Conservation (phyloP, 2,113 vertebrate genomes). For the Eptesicus fuscus region DNA sequence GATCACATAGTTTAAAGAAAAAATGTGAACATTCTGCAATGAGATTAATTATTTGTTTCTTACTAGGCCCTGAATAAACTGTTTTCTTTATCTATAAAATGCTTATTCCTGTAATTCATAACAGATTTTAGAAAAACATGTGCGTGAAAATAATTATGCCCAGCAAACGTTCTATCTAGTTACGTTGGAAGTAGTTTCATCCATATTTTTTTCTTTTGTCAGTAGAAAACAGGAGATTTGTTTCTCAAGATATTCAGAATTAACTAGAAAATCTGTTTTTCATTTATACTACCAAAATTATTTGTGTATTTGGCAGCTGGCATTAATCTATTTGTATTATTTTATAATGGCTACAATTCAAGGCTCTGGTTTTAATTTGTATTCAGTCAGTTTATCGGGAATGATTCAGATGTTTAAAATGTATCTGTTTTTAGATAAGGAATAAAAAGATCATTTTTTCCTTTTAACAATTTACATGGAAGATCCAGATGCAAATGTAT, state of each 20-base stretch:
- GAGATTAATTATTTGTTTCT: slow-evolving; percentile 30
- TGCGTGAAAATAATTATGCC: background rate
- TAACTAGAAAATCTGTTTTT: slow-evolving; percentile 39
- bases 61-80: background rate
- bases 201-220: slow-evolving; percentile 20
- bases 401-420: slow-evolving; percentile 48
- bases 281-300: slow-evolving; percentile 32
- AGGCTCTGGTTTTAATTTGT: slow-evolving; percentile 6
- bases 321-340: slow-evolving; percentile 29
- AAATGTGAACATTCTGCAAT: background rate
- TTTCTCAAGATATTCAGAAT: slow-evolving; percentile 53
- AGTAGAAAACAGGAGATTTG: background rate
- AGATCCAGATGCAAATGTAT: slow-evolving; percentile 29
- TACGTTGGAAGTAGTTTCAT: background rate
- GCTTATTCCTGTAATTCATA: background rate
- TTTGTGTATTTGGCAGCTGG: slow-evolving; percentile 41
- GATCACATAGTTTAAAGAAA: background rate
- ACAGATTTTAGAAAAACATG: slow-evolving; percentile 34
- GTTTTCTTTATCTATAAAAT: slow-evolving; percentile 29
- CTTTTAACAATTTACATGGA: slow-evolving; percentile 29
- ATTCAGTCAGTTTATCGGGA: slow-evolving; percentile 25
- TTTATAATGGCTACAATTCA: background rate
- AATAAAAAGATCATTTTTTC: background rate
- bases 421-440: slow-evolving; percentile 21
- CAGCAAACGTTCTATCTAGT: background rate